Conservation (phyloP, 2,113 vertebrate genomes). For the Monopterus albus region DNA sequence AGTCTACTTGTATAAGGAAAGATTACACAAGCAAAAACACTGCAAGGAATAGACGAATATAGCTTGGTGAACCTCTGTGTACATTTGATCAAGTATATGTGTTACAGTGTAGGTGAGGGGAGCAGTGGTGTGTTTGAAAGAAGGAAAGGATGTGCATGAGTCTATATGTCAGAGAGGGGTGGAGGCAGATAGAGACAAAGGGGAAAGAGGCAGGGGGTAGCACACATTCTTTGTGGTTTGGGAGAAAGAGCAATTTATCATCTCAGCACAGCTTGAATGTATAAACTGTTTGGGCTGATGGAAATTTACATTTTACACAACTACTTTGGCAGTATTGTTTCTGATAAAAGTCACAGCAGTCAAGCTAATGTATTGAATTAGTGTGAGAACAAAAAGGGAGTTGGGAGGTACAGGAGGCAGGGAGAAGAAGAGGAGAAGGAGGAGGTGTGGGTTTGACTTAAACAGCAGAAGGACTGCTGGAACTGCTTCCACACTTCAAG, state of each 20-base stretch:
- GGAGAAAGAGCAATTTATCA: conserved; percentile 60
- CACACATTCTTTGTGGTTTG: conserved; percentile 16
- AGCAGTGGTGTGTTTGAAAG: conserved; percentile 49
- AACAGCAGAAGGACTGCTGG: conserved; percentile 69
- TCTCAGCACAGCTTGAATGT: conserved; percentile 16
- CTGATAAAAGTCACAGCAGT: conserved; percentile 54
- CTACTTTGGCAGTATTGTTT: conserved; percentile 39
- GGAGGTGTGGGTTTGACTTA: conserved; percentile 56
- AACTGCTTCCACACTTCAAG: conserved; percentile 78
- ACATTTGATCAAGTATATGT: conserved; percentile 64
- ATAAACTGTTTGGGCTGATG: conserved; percentile 58
- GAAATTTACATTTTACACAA: conserved; percentile 65
- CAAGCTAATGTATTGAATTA: conserved; percentile 55
- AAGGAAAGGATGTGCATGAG: conserved; percentile 52
- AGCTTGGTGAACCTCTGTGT: conserved; percentile 54
- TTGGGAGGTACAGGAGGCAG: conserved; percentile 24
- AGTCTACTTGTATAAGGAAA: conserved; percentile 73
- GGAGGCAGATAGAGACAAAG: conserved; percentile 39
- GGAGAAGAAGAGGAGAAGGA: conserved; percentile 8
- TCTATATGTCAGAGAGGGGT: conserved; percentile 53
- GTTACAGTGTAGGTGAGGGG: conserved; percentile 49
- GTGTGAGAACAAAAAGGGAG: conserved; percentile 59
- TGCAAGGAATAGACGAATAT: conserved; percentile 61
- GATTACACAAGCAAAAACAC: conserved; percentile 71
- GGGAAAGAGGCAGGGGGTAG: conserved; percentile 28